Evolutionary conservation across 2,797 vertebrate genomes (phyloP), one percentile per base, ranked within the genome.

Genomic region (Esox lucius): DNA sequence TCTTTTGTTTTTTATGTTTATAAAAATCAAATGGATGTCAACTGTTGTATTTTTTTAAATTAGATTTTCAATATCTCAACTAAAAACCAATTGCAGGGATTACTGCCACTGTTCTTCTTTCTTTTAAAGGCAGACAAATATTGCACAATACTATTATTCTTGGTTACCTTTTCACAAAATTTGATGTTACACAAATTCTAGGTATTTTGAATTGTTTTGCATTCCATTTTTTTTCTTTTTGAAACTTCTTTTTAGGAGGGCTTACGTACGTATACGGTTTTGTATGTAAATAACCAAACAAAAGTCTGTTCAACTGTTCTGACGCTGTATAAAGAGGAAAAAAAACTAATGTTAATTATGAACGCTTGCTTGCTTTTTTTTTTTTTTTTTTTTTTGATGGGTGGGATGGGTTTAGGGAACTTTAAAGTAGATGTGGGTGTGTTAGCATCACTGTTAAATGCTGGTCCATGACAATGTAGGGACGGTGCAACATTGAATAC

Each of bases 51-150:
- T 92, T 94, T 93, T 94, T 91, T 91, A 91, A 80, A 90, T 91
- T 91, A 80, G 85, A 89, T 89, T 90, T 89, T 90, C 89, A 89
- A 87, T 89, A 90, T 91, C 89, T 91, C 84, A 88, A 95, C 93
- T 91, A 91, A 31, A 56, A 93, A 94, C 87, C 85, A 85, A 95
- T 95, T 93, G 95, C 96, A 97, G 96, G 96, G 96, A 96, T 94
- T 95, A 91, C 95, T 95, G 96, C 95, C 95, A 92, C 93, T 93
- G 93, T 92, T 91, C 87, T 92, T 91, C 87, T 91, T 91, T 92
- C 89, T 61, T 89, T 91, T 84, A 5, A 89, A 92, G 95, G 96
- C 95, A 95, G 96, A 90, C 88, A 83, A 93, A 95, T 93, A 89
- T 97, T 96, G 96, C 96, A 97, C 95, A 97, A 93, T 89, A 89